Percentiles rank a stretch among this genome's conserved stretches.
Evolutionary conservation across 2,888 invertebrate genomes (phyloP).

Genomic region (Acleris emargana): DNA sequence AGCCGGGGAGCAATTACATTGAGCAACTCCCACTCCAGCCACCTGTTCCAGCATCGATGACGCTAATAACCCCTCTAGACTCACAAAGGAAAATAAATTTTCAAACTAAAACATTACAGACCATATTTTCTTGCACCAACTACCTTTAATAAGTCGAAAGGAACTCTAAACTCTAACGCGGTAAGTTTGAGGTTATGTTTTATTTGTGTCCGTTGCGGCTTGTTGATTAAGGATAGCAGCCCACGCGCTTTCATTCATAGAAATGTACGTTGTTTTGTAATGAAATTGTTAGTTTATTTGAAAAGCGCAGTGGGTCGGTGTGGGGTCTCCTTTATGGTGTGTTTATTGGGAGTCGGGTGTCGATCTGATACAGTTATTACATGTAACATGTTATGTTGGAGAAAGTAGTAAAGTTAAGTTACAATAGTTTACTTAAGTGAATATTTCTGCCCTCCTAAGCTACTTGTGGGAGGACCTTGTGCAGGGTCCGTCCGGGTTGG

Average conservation of each 20-base stretch:
- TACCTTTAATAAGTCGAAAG: constrained; percentile 18
- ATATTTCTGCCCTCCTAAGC: too few relatives aligned
- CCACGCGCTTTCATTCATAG: constrained; percentile 79
- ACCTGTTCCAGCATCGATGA: constrained; percentile 72
- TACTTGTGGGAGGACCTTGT: too few relatives aligned
- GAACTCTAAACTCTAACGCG: constrained; percentile 46
- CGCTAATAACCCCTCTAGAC: constrained; percentile 62
- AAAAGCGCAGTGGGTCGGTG: constrained; percentile 42
- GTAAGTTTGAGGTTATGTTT: constrained; percentile 46
- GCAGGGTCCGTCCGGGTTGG: too few relatives aligned
- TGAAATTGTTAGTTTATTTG: constrained; percentile 75
- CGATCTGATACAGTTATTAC: constrained; percentile 30
- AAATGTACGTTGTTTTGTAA: constrained; percentile 75
- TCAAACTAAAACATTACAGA: constrained; percentile 41
- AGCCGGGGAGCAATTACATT: constrained; percentile 68
- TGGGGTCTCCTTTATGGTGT: constrained; percentile 65
- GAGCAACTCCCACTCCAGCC: constrained; percentile 70
- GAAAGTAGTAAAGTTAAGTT: constrained; percentile 25
- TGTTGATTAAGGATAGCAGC: constrained; percentile 67
- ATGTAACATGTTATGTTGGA: constrained; percentile 17
- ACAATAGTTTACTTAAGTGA: too few relatives aligned
- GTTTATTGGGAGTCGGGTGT: constrained; percentile 32
- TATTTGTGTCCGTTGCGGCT: constrained; percentile 32
- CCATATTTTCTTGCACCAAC: constrained; percentile 41
- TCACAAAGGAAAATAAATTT: constrained; percentile 43